Evolutionary conservation across 2,797 vertebrate genomes (phyloP).

Genomic region (Bradypodion pumilum): DNA sequence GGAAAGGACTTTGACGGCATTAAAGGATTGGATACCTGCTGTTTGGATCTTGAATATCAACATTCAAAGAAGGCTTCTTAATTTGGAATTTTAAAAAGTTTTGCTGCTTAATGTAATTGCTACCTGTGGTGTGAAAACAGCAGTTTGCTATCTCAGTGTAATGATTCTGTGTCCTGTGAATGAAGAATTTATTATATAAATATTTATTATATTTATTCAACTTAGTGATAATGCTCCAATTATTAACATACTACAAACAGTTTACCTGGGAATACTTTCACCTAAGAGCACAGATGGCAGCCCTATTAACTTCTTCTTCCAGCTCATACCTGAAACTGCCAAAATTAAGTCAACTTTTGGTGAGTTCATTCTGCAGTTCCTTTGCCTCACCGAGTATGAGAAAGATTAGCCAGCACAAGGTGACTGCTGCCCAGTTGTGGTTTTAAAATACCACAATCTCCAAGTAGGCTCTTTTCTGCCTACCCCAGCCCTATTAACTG

Average conservation of each 20-base stretch:
- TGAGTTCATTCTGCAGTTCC: no score
- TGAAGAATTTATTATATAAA: neutral
- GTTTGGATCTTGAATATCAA: neutral
- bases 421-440: no score
- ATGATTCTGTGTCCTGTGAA: neutral
- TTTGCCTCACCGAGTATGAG: no score
- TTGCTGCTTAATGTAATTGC: neutral
- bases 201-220: no score
- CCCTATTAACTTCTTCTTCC: neutral
- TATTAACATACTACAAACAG: constrained; percentile 16
- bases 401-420: no score
- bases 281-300: neutral
- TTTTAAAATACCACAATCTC: no score
- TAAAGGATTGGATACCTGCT: neutral
- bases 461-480: no score
- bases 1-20: no score
- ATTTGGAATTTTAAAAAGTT: neutral
- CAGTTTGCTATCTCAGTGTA: neutral
- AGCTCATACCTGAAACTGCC: no score
- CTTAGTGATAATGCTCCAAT: neutral
- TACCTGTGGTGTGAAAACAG: neutral
- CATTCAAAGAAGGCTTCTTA: neutral
- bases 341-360: no score
- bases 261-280: neutral
- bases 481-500: neutral